phyloP scores from a whole-genome alignment of 2,888 invertebrate genomes.

The Callimorpha dominula region DNA sequence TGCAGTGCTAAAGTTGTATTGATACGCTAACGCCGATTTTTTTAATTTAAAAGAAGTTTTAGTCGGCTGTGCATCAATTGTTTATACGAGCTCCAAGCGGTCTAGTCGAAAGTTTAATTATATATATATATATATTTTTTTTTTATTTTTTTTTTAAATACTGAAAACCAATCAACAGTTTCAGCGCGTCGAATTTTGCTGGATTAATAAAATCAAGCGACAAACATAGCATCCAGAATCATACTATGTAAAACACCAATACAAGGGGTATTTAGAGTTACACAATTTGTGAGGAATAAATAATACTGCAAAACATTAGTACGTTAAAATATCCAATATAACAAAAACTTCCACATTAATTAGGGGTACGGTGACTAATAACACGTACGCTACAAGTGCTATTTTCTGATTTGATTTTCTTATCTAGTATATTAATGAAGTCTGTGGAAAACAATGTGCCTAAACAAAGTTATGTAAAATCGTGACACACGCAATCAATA shows the following conservation, averaged over 20 bases:
- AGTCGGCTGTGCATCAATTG: background rate
- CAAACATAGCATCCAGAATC: background rate
- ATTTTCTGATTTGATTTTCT: background rate
- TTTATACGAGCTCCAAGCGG: background rate
- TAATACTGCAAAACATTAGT: background rate
- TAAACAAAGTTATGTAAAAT: conserved; percentile 62
- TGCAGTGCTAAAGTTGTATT: background rate
- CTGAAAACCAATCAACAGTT: background rate
- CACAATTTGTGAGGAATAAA: background rate
- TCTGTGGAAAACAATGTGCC: conserved; percentile 69
- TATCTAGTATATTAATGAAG: conserved; percentile 9
- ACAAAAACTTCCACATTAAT: background rate
- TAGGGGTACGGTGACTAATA: background rate
- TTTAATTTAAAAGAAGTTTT: background rate
- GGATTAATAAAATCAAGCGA: background rate
- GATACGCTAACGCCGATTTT: background rate
- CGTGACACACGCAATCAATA: conserved; percentile 51
- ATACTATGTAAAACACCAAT: too few species aligned
- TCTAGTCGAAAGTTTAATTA: too few species aligned
- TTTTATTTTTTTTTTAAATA: background rate
- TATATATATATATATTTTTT: too few species aligned
- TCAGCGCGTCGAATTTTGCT: background rate
- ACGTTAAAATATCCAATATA: background rate
- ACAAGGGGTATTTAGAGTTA: background rate
- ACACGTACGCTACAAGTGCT: background rate